Conservation (phyloP, 2,113 vertebrate species). For the Helogale parvula region DNA sequence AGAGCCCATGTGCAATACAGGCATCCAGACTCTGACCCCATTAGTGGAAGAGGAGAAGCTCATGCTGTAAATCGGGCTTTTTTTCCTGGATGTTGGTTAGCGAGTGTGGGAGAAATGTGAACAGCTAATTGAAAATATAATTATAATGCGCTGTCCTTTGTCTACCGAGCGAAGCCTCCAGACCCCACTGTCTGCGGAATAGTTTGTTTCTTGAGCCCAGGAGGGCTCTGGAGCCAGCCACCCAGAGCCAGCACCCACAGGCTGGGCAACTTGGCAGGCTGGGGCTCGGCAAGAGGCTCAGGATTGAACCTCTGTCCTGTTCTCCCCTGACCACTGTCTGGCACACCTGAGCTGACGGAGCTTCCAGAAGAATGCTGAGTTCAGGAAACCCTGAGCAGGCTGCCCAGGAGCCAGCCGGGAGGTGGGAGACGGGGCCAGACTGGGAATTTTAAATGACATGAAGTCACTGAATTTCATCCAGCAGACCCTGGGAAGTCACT, state of each 20-base stretch:
- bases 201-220: background rate
- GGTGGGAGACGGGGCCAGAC: background rate
- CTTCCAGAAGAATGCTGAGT: background rate
- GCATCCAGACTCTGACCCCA: constrained; percentile 55
- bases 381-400: background rate
- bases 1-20: background rate
- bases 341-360: background rate
- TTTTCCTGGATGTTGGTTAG: constrained; percentile 56
- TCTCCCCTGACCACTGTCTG: background rate
- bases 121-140: constrained; percentile 66
- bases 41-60: constrained; percentile 49
- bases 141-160: constrained; percentile 44
- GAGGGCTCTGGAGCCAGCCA: background rate
- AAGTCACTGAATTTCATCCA: background rate
- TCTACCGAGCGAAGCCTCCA: constrained; percentile 39
- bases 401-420: background rate
- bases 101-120: constrained; percentile 23
- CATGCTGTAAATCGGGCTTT: background rate
- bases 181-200: constrained; percentile 51
- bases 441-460: too few species aligned
- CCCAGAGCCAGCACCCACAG: background rate
- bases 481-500: background rate
- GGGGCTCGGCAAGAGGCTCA: background rate
- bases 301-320: background rate
- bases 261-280: background rate